Evolutionary conservation across 2,797 vertebrate genomes (phyloP).

Genomic region (Adrianichthys oophorus): DNA sequence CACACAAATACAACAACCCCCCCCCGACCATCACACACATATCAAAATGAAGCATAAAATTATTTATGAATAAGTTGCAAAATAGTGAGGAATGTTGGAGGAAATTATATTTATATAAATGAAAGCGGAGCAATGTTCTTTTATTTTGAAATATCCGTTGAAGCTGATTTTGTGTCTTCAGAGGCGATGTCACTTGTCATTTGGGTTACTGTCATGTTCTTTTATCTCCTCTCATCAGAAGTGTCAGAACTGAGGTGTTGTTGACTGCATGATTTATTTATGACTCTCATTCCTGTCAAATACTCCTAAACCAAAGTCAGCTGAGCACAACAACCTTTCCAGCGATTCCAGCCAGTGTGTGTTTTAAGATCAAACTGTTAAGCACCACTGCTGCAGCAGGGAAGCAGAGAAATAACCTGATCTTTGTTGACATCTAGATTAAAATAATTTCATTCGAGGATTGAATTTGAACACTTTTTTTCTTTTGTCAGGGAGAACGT

Average conservation of each 20-base stretch:
- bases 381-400: neutral
- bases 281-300: constrained; percentile 15
- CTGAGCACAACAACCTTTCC: neutral
- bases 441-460: constrained; percentile 2
- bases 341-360: neutral
- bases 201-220: constrained; percentile 6
- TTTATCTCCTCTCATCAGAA: constrained; percentile 24
- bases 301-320: constrained; percentile 1
- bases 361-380: constrained; percentile 1
- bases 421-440: constrained; percentile 3
- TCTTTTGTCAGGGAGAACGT: constrained; percentile 77
- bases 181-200: constrained; percentile 16
- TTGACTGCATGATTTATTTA: constrained; percentile 25
- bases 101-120: no score
- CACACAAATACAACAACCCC: no score
- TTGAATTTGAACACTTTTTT: neutral
- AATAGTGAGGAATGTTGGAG: no score
- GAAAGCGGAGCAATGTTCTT: no score
- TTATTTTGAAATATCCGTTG: constrained; percentile 22
- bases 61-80: no score
- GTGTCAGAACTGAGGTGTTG: constrained; percentile 16
- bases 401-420: neutral
- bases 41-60: no score
- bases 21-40: no score
- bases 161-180: constrained; percentile 27